phyloP scores from a whole-genome alignment of 2,888 invertebrate genomes.

The Chrysolina haemoptera region DNA sequence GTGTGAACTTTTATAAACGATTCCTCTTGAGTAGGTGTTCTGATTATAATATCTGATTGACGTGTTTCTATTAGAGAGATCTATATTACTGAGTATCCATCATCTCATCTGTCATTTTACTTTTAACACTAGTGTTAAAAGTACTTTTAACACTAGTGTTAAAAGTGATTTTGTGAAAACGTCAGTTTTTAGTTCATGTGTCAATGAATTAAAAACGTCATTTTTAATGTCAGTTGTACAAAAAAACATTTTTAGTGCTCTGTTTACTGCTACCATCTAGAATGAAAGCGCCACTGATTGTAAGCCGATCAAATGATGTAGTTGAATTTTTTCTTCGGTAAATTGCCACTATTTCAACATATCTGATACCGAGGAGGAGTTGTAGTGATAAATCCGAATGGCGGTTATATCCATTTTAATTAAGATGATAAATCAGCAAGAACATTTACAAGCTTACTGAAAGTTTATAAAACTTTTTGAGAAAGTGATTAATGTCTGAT shows the following conservation, averaged over 20 bases:
- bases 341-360: background rate
- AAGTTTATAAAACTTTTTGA: conserved; percentile 17
- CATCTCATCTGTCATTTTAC: no score
- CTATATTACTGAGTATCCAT: no score
- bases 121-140: no score
- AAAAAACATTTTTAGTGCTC: background rate
- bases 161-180: no score
- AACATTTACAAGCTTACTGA: conserved; percentile 22
- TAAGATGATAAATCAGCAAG: conserved; percentile 16
- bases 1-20: no score
- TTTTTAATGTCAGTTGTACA: no score
- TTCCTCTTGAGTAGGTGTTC: no score
- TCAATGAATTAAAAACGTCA: no score
- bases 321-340: background rate
- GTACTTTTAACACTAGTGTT: no score
- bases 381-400: conserved; percentile 17
- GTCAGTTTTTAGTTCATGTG: no score
- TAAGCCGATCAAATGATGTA: background rate
- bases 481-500: conserved; percentile 14
- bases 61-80: no score
- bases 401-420: conserved; percentile 18
- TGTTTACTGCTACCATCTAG: background rate
- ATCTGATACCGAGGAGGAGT: conserved; percentile 13
- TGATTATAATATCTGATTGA: no score
- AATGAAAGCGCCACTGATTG: background rate